Percentiles rank a stretch among this genome's conserved stretches.
phyloP scores from a whole-genome alignment of 1,140 invertebrate species.

The Procambarus virginalis region DNA sequence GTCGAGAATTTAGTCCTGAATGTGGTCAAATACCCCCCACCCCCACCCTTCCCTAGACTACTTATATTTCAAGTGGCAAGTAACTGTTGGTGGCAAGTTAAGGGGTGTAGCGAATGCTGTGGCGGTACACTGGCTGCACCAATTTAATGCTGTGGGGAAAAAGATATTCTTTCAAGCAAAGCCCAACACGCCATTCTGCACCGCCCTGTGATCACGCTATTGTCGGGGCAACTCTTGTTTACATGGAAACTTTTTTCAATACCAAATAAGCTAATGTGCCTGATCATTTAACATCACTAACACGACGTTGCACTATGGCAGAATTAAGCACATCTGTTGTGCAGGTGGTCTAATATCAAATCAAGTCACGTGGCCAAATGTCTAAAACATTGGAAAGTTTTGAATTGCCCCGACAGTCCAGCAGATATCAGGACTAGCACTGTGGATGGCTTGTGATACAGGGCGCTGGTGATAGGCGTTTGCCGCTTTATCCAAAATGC shows the following conservation, averaged over 20 bases:
- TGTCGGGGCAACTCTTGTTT: neutral
- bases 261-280: neutral
- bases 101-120: neutral
- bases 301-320: neutral
- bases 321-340: neutral
- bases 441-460: neutral
- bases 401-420: neutral
- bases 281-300: neutral
- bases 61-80: neutral
- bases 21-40: neutral
- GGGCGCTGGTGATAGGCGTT: neutral
- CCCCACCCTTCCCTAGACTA: neutral
- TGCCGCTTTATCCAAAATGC: neutral
- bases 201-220: neutral
- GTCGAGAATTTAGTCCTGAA: neutral
- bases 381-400: neutral
- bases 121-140: neutral
- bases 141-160: neutral
- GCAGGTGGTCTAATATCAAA: neutral
- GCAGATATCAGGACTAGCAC: neutral
- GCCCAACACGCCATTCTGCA: neutral
- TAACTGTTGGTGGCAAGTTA: too few species aligned
- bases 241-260: neutral
- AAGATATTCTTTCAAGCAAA: neutral
- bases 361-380: slow-evolving; percentile 1